Evolutionary conservation across 2,888 invertebrate species (phyloP).

Genomic region (Andrena bicolor): DNA sequence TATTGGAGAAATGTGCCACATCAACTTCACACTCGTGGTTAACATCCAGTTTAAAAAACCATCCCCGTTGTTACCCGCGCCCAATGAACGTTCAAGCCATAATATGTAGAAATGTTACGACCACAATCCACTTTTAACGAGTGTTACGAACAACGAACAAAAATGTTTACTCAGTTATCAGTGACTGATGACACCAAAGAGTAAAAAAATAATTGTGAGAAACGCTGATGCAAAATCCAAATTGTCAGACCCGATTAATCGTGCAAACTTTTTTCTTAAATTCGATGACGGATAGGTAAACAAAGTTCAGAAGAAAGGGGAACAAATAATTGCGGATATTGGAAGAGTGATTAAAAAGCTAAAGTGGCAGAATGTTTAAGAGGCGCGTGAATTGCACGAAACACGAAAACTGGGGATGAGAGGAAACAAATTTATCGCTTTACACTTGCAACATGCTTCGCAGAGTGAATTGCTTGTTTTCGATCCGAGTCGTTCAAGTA

Average conservation of each 20-base stretch:
- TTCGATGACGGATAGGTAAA: neutral
- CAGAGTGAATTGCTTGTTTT: neutral
- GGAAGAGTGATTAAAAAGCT: neutral
- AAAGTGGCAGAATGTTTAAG: neutral
- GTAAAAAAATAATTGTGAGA: neutral
- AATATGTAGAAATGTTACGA: neutral
- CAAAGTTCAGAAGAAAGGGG: neutral
- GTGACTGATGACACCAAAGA: neutral
- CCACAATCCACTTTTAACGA: neutral
- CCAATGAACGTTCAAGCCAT: constrained; percentile 27
- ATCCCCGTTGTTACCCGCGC: constrained; percentile 53
- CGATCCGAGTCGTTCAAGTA: neutral
- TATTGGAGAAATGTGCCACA: constrained; percentile 43
- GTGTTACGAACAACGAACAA: neutral
- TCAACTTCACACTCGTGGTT: constrained; percentile 45
- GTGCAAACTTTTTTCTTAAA: too few species aligned
- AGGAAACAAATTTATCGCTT: neutral
- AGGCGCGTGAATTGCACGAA: neutral
- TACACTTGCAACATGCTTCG: neutral
- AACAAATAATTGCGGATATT: neutral
- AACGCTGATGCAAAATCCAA: too few species aligned
- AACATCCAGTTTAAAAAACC: constrained; percentile 61
- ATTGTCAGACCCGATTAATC: too few species aligned
- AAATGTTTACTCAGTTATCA: too few species aligned
- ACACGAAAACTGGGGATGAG: neutral